A percentile compares a stretch with the other conserved stretches of the same genome.
phyloP scores from a whole-genome alignment of 2,113 vertebrate genomes.

The Cnemophilus loriae region DNA sequence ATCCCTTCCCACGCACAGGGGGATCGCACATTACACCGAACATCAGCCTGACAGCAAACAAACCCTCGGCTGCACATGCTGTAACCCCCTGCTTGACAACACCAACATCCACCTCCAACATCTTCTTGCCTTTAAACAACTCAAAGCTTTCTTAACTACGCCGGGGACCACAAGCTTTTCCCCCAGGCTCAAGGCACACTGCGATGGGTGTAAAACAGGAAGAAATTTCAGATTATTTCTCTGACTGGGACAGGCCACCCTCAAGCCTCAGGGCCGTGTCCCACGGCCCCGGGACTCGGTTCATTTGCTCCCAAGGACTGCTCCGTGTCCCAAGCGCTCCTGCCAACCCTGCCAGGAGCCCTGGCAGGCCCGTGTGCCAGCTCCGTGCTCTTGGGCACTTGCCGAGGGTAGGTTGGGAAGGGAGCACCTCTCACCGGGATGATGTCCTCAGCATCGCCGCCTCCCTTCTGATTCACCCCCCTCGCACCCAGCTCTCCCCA shows the following conservation, averaged over 20 bases:
- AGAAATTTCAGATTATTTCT: neutral
- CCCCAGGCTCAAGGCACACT: neutral
- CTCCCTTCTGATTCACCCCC: neutral
- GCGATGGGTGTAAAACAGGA: accelerated
- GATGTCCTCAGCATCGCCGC: neutral
- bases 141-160: accelerated
- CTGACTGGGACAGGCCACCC: accelerated
- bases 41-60: neutral
- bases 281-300: accelerated
- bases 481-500: neutral
- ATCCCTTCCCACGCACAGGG: neutral
- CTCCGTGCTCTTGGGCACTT: neutral
- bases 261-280: neutral
- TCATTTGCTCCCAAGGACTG: neutral
- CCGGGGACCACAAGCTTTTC: neutral
- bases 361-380: neutral
- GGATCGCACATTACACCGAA: neutral
- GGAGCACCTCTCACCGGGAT: neutral
- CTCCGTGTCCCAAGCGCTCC: neutral
- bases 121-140: neutral
- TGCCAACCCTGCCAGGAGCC: neutral
- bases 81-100: neutral
- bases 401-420: neutral
- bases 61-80: neutral
- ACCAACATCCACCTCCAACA: neutral